A percentile compares a stretch with the other conserved stretches of the same genome.
Conservation (phyloP, 2,888 invertebrate species). For the Periphyllus acericola region DNA sequence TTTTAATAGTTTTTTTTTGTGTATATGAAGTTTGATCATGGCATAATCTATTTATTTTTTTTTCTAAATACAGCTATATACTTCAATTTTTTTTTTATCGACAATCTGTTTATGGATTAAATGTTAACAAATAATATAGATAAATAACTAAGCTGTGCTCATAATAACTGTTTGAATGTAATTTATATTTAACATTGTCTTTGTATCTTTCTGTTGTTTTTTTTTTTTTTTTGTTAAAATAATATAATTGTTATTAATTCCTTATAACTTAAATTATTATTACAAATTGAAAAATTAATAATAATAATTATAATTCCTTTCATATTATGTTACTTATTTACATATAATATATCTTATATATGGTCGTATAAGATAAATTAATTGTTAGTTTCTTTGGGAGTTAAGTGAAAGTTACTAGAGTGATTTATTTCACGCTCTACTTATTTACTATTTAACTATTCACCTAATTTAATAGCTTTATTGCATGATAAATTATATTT, state of each 20-base stretch:
- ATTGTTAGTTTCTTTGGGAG: neutral
- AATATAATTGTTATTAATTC: neutral
- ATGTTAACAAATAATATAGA: neutral
- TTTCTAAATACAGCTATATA: neutral
- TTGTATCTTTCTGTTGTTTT: no score
- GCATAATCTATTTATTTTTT: no score
- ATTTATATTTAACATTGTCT: neutral
- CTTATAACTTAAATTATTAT: neutral
- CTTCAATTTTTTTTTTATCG: neutral
- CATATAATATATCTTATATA: neutral
- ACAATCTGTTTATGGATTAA: neutral
- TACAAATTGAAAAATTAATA: neutral
- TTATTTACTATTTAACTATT: slow-evolving; percentile 25
- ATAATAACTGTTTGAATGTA: neutral
- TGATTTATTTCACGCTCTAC: slow-evolving; percentile 3
- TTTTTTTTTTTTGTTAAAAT: no score
- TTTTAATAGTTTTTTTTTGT: neutral
- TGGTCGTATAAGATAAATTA: neutral
- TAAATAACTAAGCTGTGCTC: neutral
- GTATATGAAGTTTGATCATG: no score
- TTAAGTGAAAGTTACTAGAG: slow-evolving; percentile 10
- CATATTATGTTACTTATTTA: no score
- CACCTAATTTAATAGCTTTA: slow-evolving; percentile 9
- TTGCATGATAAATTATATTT: neutral
- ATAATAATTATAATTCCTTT: neutral